Percentiles rank a stretch among this genome's conserved stretches.
Conservation (phyloP, 2,888 invertebrate species). For the Laothoe populi region DNA sequence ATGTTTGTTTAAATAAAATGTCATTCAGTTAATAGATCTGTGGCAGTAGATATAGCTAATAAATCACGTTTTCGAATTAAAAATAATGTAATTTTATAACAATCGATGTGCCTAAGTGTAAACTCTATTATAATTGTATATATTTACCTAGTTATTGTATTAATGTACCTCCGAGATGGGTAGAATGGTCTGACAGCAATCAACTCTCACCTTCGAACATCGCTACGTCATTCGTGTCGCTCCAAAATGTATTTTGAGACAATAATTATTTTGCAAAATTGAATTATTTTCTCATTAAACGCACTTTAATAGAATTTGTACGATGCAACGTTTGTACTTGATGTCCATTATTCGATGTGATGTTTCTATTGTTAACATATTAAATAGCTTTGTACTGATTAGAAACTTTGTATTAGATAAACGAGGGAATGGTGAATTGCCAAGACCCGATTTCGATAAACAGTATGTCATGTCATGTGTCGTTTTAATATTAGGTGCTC, state of each 20-base stretch:
- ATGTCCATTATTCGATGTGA: slow-evolving; percentile 31
- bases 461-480: neutral
- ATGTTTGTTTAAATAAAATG: slow-evolving; percentile 55
- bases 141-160: slow-evolving; percentile 63
- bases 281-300: slow-evolving; percentile 40
- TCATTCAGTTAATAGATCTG: slow-evolving; percentile 67
- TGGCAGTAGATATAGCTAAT: slow-evolving; percentile 69
- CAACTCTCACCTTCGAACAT: slow-evolving; percentile 47
- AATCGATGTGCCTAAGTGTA: slow-evolving; percentile 86
- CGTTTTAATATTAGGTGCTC: neutral
- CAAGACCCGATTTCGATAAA: neutral
- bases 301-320: slow-evolving; percentile 35
- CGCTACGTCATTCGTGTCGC: slow-evolving; percentile 40
- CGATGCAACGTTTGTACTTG: slow-evolving; percentile 26
- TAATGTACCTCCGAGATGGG: slow-evolving; percentile 55
- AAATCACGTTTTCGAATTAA: slow-evolving; percentile 79
- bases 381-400: slow-evolving; percentile 66
- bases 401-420: slow-evolving; percentile 63
- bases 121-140: slow-evolving; percentile 72
- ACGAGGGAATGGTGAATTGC: slow-evolving; percentile 32
- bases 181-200: slow-evolving; percentile 40
- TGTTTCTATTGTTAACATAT: slow-evolving; percentile 29
- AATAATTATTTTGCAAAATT: slow-evolving; percentile 55
- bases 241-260: slow-evolving; percentile 65
- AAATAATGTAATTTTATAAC: slow-evolving; percentile 82